phyloP scores from a whole-genome alignment of 2,797 vertebrate species.

The Rhodeus uyekii region DNA sequence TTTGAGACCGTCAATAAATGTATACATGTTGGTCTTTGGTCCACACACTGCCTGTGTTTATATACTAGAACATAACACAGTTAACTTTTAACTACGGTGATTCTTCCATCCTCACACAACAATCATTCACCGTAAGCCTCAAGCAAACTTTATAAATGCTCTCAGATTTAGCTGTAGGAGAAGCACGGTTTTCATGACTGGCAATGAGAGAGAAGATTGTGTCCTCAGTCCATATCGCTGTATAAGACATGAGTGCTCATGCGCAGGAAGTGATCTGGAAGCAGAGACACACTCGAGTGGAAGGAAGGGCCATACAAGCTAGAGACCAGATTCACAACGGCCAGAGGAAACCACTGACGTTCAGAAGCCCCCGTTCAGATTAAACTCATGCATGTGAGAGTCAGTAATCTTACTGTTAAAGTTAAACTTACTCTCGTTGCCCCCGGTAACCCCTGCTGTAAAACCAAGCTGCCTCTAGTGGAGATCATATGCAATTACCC shows the following conservation, averaged over 20 bases:
- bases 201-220: not conserved
- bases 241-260: constrained; percentile 10
- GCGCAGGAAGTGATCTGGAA: constrained; percentile 31
- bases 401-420: too few relatives aligned
- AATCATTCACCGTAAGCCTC: not conserved
- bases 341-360: constrained; percentile 41
- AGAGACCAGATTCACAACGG: constrained; percentile 73
- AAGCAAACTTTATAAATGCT: not conserved
- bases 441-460: too few relatives aligned
- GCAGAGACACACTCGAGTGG: constrained; percentile 72
- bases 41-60: too few relatives aligned
- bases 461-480: too few relatives aligned
- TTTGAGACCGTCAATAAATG: constrained; percentile 11
- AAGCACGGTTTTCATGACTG: not conserved
- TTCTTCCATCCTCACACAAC: not conserved
- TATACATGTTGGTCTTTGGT: not conserved
- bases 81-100: not conserved
- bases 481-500: too few relatives aligned
- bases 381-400: not conserved
- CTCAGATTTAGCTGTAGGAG: not conserved
- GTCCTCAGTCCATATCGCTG: not conserved
- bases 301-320: constrained; percentile 76
- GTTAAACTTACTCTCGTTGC: too few relatives aligned
- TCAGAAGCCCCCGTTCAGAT: not conserved
- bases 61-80: not conserved